These are phyloP conservation scores for Cheirogaleus major DNA, from an alignment of 2,797 vertebrate species.

Conservation along the genomic window DNA sequence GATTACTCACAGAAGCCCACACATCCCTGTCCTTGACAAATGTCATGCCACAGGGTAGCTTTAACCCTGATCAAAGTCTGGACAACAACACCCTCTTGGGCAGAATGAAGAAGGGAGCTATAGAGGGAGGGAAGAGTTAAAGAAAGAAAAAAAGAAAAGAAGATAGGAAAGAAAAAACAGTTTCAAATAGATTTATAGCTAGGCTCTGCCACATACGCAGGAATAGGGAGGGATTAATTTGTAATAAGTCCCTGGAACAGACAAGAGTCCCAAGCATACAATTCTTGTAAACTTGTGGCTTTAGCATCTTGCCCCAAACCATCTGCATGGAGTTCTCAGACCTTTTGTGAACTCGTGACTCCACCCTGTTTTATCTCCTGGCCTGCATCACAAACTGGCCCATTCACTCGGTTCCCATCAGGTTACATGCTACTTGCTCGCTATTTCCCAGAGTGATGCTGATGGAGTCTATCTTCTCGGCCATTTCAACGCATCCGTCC, in stretches of 20 bases:
- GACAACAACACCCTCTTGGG: neutral
- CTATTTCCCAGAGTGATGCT: conserved; percentile 29
- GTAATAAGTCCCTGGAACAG: conserved; percentile 44
- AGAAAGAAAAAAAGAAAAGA: conserved; percentile 5
- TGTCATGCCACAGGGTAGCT: conserved; percentile 9
- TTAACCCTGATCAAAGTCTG: conserved; percentile 43
- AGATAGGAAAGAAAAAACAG: neutral
- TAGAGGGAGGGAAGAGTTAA: neutral
- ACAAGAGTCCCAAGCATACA: conserved; percentile 43
- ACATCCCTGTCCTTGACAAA: conserved; percentile 60
- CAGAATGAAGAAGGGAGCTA: conserved; percentile 1
- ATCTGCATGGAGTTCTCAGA: conserved; percentile 26
- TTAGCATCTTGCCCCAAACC: conserved; percentile 53
- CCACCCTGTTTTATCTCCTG: conserved; percentile 2
- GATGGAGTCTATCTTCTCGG: conserved; percentile 45
- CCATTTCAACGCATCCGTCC: conserved; percentile 23
- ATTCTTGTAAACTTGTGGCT: conserved; percentile 61
- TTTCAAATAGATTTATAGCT: conserved; percentile 29
- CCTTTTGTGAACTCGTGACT: conserved; percentile 34
- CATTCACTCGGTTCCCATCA: conserved; percentile 23
- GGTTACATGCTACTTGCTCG: conserved; percentile 49
- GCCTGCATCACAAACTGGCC: conserved; percentile 54
- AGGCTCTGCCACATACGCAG: conserved; percentile 24
- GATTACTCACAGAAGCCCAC: conserved; percentile 63
- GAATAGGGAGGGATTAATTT: conserved; percentile 38